Evolutionary conservation across 1,140 invertebrate genomes (phyloP).

Genomic region (Brachionus paranguensis): DNA sequence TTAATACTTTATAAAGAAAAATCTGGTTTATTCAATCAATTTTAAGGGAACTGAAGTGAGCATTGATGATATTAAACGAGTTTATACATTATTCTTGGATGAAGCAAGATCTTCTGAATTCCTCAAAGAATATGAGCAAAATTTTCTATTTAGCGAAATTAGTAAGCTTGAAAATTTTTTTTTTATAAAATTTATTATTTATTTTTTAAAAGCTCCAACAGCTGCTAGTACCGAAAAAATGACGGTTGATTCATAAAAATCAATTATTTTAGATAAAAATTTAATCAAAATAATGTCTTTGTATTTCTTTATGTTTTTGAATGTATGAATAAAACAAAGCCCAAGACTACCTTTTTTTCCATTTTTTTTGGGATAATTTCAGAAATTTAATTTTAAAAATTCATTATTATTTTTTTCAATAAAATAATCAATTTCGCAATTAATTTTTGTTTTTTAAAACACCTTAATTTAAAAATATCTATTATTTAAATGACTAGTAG

Average conservation of each 20-base stretch:
- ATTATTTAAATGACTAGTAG: not conserved
- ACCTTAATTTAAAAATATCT: not conserved
- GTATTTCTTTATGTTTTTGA: not conserved
- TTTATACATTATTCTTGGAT: conserved; percentile 88
- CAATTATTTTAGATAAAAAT: not conserved
- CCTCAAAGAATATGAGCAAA: conserved; percentile 87
- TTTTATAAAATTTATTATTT: not conserved
- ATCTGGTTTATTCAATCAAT: not conserved
- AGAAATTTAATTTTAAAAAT: not conserved
- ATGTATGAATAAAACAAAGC: not conserved
- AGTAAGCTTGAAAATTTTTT: not conserved
- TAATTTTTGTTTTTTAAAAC: not conserved
- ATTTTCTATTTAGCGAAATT: conserved; percentile 74
- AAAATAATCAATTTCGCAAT: not conserved
- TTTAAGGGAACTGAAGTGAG: conserved; percentile 60
- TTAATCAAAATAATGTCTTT: conserved; percentile 17
- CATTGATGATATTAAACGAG: conserved; percentile 86
- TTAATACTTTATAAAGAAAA: not conserved
- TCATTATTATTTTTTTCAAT: not conserved
- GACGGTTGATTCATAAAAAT: conserved; percentile 14
- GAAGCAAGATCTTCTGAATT: conserved; percentile 84
- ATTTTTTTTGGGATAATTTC: not conserved
- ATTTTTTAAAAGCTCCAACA: conserved; percentile 24
- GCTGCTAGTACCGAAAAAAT: not conserved
- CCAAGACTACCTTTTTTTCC: not conserved